Evolutionary conservation across 2,797 vertebrate genomes (phyloP), one percentile per base, ranked within the genome.

Genomic region (Karalla daura): DNA sequence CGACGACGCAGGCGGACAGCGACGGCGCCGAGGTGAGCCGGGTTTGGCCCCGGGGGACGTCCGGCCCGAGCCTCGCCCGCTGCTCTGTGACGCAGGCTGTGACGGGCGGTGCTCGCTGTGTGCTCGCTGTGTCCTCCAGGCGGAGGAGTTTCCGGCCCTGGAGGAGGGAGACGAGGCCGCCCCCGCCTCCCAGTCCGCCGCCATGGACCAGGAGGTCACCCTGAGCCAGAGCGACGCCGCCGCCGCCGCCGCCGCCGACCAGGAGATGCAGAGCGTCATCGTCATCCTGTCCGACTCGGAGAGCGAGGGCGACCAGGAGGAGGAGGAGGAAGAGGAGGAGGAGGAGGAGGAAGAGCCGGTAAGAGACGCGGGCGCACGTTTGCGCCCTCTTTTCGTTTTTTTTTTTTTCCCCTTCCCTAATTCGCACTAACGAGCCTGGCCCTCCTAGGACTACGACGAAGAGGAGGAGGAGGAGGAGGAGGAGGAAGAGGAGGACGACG

Each of bases 271-370:
- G n/a, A n/a, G n/a, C n/a, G 95, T 98, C 15, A 99, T 99, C 63
- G 94, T 99, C 36, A 99, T 99, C 71, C 94, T 95, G 40, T 98
- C 96, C 2, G 97, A 98, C 80, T 95, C 96, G 2, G 98, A 99
- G 80, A 96, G 95, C 18, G 97, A 98, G 0, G 96, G 96, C 0
- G 96, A 97, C 28, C 95, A 96, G 39, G 97, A 98, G 64, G 96
- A 94, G 3, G 94, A 95, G 0, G 96, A 97, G 1, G 96, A 97
- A 41, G 96, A 97, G 66, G 96, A 96, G 73, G 91, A 93, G 11
- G 90, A 91, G 65, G 84, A 88, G 71, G 92, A 92, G 68, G 27
- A 33, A n/a, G n/a, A n/a, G n/a, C n/a, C n/a, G n/a, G n/a, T n/a
- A n/a, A n/a, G n/a, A n/a, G n/a, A n/a, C n/a, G n/a, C n/a, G n/a